Percentiles rank a stretch among this genome's conserved stretches.
Conservation (phyloP, 2,797 vertebrate genomes). For the Myotis daubentonii region DNA sequence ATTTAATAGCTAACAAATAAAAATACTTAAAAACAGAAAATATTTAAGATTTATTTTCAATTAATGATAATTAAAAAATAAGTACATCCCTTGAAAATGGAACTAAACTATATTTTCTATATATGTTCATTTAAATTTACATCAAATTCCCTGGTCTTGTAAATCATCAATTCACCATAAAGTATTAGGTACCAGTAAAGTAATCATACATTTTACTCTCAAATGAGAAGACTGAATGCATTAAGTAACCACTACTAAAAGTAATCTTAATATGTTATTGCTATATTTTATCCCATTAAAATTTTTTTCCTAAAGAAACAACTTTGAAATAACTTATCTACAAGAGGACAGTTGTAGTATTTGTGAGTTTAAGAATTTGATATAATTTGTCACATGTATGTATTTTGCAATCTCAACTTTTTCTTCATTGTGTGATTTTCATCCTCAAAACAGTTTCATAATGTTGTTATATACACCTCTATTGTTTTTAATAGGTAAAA, state of each 20-base stretch:
- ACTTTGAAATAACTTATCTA: slow-evolving; percentile 37
- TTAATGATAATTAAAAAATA: slow-evolving; percentile 11
- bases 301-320: background rate
- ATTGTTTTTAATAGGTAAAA: slow-evolving; percentile 47
- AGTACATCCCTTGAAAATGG: slow-evolving; percentile 37
- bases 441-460: slow-evolving; percentile 29
- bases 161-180: slow-evolving; percentile 7
- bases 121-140: slow-evolving; percentile 54
- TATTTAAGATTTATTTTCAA: slow-evolving; percentile 26
- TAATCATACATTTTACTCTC: slow-evolving; percentile 29
- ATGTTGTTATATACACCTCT: background rate
- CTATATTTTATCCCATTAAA: background rate
- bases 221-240: background rate
- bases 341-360: background rate
- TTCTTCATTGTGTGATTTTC: slow-evolving; percentile 46
- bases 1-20: slow-evolving; percentile 30
- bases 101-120: background rate
- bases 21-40: slow-evolving; percentile 27
- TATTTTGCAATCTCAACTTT: slow-evolving; percentile 55
- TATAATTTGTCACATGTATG: background rate
- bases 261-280: slow-evolving; percentile 33
- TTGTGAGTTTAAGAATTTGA: background rate
- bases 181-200: background rate
- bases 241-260: slow-evolving; percentile 47
- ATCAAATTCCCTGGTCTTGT: background rate